These are phyloP conservation scores for Hartigia nigra DNA, from an alignment of 2,888 invertebrate genomes.

Conservation along the genomic window DNA sequence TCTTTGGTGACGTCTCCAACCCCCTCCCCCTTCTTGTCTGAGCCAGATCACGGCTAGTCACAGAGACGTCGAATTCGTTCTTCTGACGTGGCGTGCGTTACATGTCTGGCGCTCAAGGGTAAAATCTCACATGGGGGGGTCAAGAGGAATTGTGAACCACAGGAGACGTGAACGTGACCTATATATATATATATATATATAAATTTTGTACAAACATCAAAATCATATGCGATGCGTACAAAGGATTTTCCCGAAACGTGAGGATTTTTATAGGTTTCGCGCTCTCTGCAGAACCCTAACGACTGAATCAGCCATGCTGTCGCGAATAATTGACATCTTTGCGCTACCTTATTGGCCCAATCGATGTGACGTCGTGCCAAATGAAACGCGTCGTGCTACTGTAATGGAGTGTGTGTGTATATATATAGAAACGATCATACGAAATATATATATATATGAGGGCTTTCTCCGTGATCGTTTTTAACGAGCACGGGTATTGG, in stretches of 20 bases:
- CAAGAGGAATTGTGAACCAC: too few species aligned
- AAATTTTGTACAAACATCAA: not conserved
- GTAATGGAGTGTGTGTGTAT: not conserved
- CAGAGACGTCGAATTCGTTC: too few species aligned
- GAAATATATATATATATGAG: too few species aligned
- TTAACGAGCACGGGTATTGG: slow-evolving; percentile 48
- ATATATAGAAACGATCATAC: too few species aligned
- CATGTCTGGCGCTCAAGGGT: too few species aligned
- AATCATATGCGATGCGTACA: not conserved
- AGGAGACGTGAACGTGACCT: not conserved
- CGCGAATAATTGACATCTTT: slow-evolving; percentile 27
- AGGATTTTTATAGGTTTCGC: not conserved
- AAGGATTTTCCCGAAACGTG: not conserved
- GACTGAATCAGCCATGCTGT: not conserved
- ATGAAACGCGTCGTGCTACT: slow-evolving; percentile 19
- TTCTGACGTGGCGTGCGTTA: too few species aligned
- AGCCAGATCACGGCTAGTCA: too few species aligned
- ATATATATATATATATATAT: not conserved
- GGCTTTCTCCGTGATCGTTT: slow-evolving; percentile 40
- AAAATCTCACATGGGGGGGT: too few species aligned
- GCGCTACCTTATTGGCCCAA: slow-evolving; percentile 22
- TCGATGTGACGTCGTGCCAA: slow-evolving; percentile 16
- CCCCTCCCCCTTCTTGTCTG: too few species aligned
- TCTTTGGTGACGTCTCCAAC: too few species aligned
- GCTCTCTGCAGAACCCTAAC: not conserved